Percentiles rank a stretch among this genome's conserved stretches.
phyloP scores from a whole-genome alignment of 2,797 vertebrate species.

The Alcedo atthis region DNA sequence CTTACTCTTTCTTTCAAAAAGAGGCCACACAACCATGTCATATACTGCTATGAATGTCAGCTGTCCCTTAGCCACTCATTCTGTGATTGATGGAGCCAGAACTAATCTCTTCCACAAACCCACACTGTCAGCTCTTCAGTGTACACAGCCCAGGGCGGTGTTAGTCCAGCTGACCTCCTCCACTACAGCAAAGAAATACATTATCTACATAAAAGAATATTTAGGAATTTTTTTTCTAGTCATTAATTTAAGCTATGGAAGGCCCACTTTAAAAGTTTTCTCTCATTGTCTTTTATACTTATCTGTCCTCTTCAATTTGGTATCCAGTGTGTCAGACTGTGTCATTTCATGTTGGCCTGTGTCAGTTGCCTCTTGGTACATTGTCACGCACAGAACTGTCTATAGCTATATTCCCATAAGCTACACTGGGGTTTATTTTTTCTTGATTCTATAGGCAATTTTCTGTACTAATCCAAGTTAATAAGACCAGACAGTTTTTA shows the following conservation, averaged over 20 bases:
- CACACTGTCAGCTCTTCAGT: background rate
- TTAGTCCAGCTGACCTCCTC: background rate
- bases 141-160: background rate
- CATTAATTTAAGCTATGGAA: slow-evolving; percentile 5
- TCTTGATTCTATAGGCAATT: slow-evolving; percentile 8
- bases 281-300: background rate
- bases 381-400: background rate
- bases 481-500: slow-evolving; percentile 38
- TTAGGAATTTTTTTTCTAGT: background rate
- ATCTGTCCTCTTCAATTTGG: background rate
- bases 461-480: slow-evolving; percentile 37
- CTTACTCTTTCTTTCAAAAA: background rate
- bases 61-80: slow-evolving; percentile 12
- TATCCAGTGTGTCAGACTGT: background rate
- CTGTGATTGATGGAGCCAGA: slow-evolving; percentile 39
- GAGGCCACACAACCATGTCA: background rate
- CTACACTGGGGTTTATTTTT: background rate
- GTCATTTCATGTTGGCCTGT: background rate
- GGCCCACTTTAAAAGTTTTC: background rate
- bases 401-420: background rate
- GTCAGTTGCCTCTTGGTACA: background rate
- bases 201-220: background rate
- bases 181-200: background rate
- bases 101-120: background rate
- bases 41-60: slow-evolving; percentile 22